A percentile compares a stretch with the other conserved stretches of the same genome.
Evolutionary conservation across 2,888 invertebrate genomes (phyloP).

Genomic region (Eudemis profundana): DNA sequence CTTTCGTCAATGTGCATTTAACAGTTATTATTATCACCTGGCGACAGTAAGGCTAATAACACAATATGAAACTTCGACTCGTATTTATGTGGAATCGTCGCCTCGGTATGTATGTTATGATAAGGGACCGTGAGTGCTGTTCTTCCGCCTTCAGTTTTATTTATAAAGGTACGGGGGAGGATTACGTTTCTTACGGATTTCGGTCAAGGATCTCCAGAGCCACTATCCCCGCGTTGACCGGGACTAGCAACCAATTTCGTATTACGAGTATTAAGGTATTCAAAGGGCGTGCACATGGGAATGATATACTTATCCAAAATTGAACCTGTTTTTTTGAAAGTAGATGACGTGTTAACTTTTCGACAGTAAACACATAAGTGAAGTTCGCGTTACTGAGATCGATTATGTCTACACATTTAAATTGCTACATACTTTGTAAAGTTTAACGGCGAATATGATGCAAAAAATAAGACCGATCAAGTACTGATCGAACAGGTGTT

Average conservation of each 20-base stretch:
- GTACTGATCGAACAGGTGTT: constrained; percentile 28
- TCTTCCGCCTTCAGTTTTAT: constrained; percentile 34
- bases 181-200: constrained; percentile 29
- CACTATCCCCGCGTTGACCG: constrained; percentile 9
- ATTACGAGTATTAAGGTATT: constrained; percentile 23
- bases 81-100: constrained; percentile 10
- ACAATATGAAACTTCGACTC: constrained; percentile 47
- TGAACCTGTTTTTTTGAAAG: not conserved
- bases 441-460: constrained; percentile 5
- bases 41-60: constrained; percentile 53
- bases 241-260: constrained; percentile 19
- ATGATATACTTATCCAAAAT: constrained; percentile 11
- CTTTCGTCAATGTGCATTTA: constrained; percentile 70
- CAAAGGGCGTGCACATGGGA: constrained; percentile 16
- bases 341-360: not conserved
- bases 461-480: constrained; percentile 24
- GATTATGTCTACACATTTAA: not conserved
- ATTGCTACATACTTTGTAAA: not conserved
- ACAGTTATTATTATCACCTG: constrained; percentile 63
- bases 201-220: constrained; percentile 28
- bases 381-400: not conserved
- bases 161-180: constrained; percentile 34
- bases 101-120: constrained; percentile 24
- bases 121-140: constrained; percentile 26
- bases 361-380: constrained; percentile 4